Conservation (phyloP, 2,797 vertebrate species). For the Clarias fuscus region DNA sequence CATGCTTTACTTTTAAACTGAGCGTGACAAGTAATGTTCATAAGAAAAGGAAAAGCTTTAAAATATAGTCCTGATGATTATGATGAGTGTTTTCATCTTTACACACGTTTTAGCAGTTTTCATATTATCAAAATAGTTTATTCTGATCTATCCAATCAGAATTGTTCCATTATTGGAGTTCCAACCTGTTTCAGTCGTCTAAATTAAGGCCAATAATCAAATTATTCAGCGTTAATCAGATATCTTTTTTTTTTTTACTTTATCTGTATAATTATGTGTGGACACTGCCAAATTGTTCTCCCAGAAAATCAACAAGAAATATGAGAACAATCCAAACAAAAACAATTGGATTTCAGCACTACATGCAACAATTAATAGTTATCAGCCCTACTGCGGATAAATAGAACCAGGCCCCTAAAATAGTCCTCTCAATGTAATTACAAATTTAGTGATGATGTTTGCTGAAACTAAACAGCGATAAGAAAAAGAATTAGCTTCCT, state of each 20-base stretch:
- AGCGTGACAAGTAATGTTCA: not conserved
- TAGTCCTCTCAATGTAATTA: not conserved
- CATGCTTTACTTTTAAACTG: not conserved
- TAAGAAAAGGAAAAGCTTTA: not conserved
- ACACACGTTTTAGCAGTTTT: not conserved
- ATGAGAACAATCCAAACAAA: not conserved
- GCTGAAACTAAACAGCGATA: not conserved
- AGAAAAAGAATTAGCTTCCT: not conserved
- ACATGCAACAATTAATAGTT: not conserved
- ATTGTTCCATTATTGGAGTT: not conserved
- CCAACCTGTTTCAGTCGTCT: not conserved
- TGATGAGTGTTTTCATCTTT: not conserved
- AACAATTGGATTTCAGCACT: not conserved
- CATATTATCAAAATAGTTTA: not conserved
- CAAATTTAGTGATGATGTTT: not conserved
- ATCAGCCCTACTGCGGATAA: not conserved
- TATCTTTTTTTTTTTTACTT: not conserved
- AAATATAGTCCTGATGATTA: not conserved
- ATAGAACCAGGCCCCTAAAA: not conserved
- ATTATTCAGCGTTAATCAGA: not conserved
- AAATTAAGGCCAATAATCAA: not conserved
- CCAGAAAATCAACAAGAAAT: not conserved
- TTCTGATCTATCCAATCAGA: not conserved
- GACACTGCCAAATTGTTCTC: not conserved
- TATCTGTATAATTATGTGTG: not conserved